Percentiles rank a stretch among this genome's conserved stretches.
Evolutionary conservation across 2,888 invertebrate genomes (phyloP).

Genomic region (Anorthoa munda): DNA sequence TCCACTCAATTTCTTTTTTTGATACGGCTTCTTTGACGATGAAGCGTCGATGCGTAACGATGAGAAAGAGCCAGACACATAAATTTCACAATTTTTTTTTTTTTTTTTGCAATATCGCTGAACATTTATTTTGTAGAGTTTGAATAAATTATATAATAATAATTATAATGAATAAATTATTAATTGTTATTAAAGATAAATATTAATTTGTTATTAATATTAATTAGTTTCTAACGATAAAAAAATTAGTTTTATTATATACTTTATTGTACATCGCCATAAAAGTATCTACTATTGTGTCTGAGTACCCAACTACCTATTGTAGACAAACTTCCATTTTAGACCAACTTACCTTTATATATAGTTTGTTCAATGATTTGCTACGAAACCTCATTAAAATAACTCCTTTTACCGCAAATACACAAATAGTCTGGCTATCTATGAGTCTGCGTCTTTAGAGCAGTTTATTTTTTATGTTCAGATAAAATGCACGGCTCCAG

Average conservation of each 20-base stretch:
- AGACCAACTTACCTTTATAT: not conserved
- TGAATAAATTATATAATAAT: too few species aligned
- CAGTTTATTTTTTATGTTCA: not conserved
- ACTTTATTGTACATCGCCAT: too few species aligned
- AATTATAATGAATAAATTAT: too few species aligned
- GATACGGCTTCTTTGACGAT: constrained; percentile 23
- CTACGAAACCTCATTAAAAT: not conserved
- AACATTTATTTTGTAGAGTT: not conserved
- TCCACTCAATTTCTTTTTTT: not conserved
- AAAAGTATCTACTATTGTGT: not conserved
- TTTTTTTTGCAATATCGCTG: not conserved
- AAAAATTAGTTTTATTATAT: not conserved
- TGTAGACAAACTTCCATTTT: not conserved
- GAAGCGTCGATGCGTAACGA: not conserved
- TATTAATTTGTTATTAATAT: too few species aligned
- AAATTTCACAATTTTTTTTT: not conserved
- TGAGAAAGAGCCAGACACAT: not conserved
- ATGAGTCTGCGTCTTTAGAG: not conserved
- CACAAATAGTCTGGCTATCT: constrained; percentile 13
- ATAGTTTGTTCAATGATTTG: not conserved
- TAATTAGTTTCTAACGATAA: too few species aligned
- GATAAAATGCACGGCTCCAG: not conserved
- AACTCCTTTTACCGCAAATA: not conserved
- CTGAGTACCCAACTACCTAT: not conserved
- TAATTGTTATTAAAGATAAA: too few species aligned